Evolutionary conservation across 2,797 vertebrate species (phyloP).

Genomic region (Takifugu rubripes): DNA sequence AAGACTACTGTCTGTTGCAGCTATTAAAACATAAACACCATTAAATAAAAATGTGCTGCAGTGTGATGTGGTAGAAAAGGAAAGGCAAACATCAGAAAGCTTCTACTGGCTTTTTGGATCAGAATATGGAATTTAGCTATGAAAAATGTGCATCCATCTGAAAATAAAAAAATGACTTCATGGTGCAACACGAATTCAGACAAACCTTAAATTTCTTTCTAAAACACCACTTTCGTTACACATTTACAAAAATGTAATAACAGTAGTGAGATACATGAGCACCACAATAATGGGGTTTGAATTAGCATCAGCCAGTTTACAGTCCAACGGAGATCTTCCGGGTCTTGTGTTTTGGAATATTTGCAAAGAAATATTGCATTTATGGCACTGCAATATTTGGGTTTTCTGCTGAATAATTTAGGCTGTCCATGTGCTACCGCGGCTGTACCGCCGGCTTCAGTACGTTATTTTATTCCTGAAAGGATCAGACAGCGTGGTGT

Average conservation of each 20-base stretch:
- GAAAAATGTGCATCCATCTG: too few species aligned
- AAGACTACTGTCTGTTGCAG: slow-evolving; percentile 57
- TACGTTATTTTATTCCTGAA: slow-evolving; percentile 99
- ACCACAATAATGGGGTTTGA: too few species aligned
- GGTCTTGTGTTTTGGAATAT: too few species aligned
- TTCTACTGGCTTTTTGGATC: neutral
- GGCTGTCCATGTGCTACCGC: slow-evolving; percentile 91
- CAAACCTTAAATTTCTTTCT: too few species aligned
- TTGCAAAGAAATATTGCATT: too few species aligned
- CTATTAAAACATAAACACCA: slow-evolving; percentile 77
- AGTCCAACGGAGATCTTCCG: too few species aligned
- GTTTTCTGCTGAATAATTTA: slow-evolving; percentile 85
- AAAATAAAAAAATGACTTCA: too few species aligned
- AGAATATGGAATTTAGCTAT: neutral
- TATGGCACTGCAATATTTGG: slow-evolving; percentile 70
- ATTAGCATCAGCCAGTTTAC: too few species aligned
- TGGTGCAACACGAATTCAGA: too few species aligned
- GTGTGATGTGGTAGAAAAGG: slow-evolving; percentile 15
- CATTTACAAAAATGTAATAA: too few species aligned
- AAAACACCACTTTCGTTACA: too few species aligned
- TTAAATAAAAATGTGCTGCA: slow-evolving; percentile 68
- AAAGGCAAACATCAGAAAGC: slow-evolving; percentile 4
- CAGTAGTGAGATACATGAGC: too few species aligned
- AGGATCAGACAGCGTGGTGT: slow-evolving; percentile 93
- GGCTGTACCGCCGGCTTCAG: slow-evolving; percentile 88